A percentile compares a stretch with the other conserved stretches of the same genome.
These are phyloP conservation scores for Rana temporaria DNA, from an alignment of 2,113 vertebrate genomes.

Conservation along the genomic window DNA sequence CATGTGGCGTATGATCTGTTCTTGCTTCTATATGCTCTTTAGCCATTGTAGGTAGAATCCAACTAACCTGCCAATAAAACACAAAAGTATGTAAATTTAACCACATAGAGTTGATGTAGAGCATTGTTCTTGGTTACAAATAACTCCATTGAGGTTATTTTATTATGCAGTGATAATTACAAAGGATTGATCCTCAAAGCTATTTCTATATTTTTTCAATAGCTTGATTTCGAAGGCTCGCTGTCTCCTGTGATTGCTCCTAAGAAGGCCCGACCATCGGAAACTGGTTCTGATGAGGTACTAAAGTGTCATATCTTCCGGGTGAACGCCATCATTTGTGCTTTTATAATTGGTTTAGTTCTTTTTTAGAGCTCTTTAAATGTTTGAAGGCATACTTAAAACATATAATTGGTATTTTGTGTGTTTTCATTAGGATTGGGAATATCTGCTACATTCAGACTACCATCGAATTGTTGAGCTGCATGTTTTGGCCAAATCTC, in stretches of 20 bases:
- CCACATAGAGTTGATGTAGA: too few relatives aligned
- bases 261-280: slow-evolving; percentile 94
- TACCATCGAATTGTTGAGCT: slow-evolving; percentile 87
- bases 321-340: neutral
- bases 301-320: slow-evolving; percentile 48
- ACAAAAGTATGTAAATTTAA: too few relatives aligned
- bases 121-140: too few relatives aligned
- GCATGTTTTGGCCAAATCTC: slow-evolving; percentile 74
- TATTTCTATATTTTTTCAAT: slow-evolving; percentile 30
- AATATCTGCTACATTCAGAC: slow-evolving; percentile 87
- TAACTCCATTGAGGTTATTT: too few relatives aligned
- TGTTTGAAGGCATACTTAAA: too few relatives aligned
- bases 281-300: slow-evolving; percentile 94
- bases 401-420: neutral
- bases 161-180: too few relatives aligned
- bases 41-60: too few relatives aligned
- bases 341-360: neutral
- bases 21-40: too few relatives aligned
- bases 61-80: too few relatives aligned
- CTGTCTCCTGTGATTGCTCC: slow-evolving; percentile 97
- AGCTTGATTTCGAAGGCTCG: slow-evolving; percentile 95
- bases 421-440: slow-evolving; percentile 84
- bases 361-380: neutral
- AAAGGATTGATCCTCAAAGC: neutral
- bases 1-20: too few relatives aligned